These are phyloP conservation scores for Acronicta alni DNA, from an alignment of 2,888 invertebrate species.

Conservation along the genomic window DNA sequence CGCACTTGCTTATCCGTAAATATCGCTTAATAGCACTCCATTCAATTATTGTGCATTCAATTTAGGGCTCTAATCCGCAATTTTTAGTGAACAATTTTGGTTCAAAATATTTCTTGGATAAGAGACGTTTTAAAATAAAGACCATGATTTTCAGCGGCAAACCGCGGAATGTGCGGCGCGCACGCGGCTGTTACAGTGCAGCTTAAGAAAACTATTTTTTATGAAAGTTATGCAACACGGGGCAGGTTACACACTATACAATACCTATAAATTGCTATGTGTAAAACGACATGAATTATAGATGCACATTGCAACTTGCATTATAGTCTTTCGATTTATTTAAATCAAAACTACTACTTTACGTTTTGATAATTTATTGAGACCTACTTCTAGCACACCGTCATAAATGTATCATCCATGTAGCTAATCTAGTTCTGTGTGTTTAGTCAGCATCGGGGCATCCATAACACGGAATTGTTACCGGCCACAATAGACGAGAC, in stretches of 20 bases:
- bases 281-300: too few relatives aligned
- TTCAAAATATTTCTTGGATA: conserved; percentile 14
- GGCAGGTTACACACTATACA: conserved; percentile 24
- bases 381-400: not conserved
- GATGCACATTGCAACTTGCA: too few relatives aligned
- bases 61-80: conserved; percentile 35
- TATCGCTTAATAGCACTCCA: conserved; percentile 74
- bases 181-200: conserved; percentile 60
- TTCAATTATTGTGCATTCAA: conserved; percentile 24
- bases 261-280: conserved; percentile 25
- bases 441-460: conserved; percentile 76
- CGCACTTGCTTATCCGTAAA: conserved; percentile 82
- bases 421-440: conserved; percentile 46
- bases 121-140: conserved; percentile 55
- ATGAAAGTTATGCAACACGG: conserved; percentile 54
- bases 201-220: conserved; percentile 63
- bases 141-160: conserved; percentile 75
- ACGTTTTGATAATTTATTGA: too few relatives aligned
- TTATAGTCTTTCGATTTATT: too few relatives aligned
- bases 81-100: conserved; percentile 47
- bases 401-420: not conserved
- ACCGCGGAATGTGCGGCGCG: conserved; percentile 80
- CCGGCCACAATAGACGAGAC: conserved; percentile 73
- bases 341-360: too few relatives aligned
- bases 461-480: conserved; percentile 84